Conservation (phyloP, 2,797 vertebrate genomes). For the Crypturellus tataupa region DNA sequence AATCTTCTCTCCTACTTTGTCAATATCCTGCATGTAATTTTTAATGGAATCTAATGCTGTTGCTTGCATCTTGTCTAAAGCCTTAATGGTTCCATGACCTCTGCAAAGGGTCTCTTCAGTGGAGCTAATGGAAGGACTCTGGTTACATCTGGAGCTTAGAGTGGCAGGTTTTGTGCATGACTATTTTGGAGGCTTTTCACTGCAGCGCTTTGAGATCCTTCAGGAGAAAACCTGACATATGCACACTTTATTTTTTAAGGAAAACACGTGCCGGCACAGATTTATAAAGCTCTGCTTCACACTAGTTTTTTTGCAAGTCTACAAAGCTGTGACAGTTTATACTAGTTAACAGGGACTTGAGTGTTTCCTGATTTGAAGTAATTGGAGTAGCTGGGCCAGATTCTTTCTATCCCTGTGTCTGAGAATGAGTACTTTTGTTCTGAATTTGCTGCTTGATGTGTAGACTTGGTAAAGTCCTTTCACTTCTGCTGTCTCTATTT, state of each 20-base stretch:
- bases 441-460: not conserved
- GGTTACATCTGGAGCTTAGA: not conserved
- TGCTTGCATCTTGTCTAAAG: not conserved
- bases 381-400: not conserved
- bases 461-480: not conserved
- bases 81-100: not conserved
- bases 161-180: too few species aligned
- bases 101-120: not conserved
- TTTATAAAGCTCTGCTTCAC: not conserved
- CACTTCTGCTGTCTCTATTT: not conserved
- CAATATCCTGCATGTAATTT: not conserved
- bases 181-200: not conserved
- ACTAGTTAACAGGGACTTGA: not conserved
- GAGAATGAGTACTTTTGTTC: not conserved
- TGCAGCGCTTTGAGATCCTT: not conserved
- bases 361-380: not conserved
- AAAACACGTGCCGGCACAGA: not conserved
- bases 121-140: not conserved
- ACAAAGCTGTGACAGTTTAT: not conserved
- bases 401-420: not conserved
- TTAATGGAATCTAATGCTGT: not conserved
- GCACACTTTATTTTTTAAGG: not conserved
- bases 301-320: not conserved
- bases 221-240: not conserved
- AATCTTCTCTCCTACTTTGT: not conserved